Base-by-base conservation (phyloP, 2,113 vertebrate species). In the Myotis brandtii region DNA sequence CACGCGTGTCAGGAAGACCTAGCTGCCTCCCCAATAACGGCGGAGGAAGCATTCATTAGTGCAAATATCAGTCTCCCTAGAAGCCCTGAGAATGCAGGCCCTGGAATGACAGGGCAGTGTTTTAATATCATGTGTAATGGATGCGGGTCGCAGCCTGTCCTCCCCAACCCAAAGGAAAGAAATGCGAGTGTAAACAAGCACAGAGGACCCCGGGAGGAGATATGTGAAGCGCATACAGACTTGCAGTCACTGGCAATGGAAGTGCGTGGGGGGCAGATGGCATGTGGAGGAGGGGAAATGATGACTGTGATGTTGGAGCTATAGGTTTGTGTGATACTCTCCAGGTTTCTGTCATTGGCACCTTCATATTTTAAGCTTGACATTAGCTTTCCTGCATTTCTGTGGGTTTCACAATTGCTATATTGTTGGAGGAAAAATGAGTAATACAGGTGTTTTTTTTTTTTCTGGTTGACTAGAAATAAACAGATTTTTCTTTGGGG, bases 401-500 rank as follows among this genome's bases (percentile, higher is more conserved):
- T 80, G 46, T 86, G 75, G 48, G 14, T 69, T 88, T 76, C 37
- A 73, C 48, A 77, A 56, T 62, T 75, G 56, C 72, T 89, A 17
- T 72, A 73, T 64, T 72, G 27, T 69, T 92, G 34, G 88, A 56
- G 37, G 59, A 40, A 64, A 23, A 95, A 94, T 62, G 37, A 79
- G 67, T 27, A 81, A 80, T 34, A 48, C 10, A 25, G 9, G 21
- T 20, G 7, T 56, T 59, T 25, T 62, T 21, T 21, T 21, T 50
- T 94, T 92, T 82, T 73, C 40, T 32, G 91, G 67, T 54, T 83
- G 67, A 83, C 69, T 88, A 50, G 81, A 85, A 93, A 89, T 59
- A 95, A 95, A 83, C 56, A 88, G 4, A 86, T 83, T 93, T 92
- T 95, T 87, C 70, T 95, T 93, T 83, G 77, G 48, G 73, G 87